Conservation (phyloP, 1,140 invertebrate genomes). For the Zaprionus taronus region DNA sequence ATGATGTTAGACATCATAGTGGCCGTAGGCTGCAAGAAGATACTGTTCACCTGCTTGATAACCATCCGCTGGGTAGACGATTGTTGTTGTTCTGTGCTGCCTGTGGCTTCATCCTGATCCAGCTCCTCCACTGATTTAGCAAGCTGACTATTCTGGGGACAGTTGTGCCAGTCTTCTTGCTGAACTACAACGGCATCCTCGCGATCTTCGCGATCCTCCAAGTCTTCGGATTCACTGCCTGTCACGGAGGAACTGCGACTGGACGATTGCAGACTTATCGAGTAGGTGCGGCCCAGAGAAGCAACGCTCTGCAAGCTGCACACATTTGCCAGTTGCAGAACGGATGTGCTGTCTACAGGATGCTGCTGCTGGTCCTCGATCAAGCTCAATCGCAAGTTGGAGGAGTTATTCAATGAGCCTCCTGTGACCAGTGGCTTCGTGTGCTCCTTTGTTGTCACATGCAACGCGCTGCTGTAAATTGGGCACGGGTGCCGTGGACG, state of each 20-base stretch:
- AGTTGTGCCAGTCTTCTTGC: background rate
- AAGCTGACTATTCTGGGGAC: background rate
- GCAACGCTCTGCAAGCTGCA: background rate
- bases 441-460: background rate
- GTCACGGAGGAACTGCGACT: slow-evolving; percentile 10
- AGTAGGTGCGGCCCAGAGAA: background rate
- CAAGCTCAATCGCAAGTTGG: background rate
- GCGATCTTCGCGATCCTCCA: background rate
- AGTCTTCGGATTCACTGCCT: background rate
- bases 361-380: background rate
- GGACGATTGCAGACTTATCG: background rate
- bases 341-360: background rate
- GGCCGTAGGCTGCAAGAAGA: slow-evolving; percentile 32
- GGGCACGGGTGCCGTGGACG: background rate
- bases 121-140: background rate
- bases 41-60: slow-evolving; percentile 11
- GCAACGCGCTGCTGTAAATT: background rate
- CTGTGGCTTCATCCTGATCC: background rate
- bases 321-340: background rate
- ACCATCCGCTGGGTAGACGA: background rate
- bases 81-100: background rate
- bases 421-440: background rate
- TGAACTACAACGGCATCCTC: background rate
- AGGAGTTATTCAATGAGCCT: background rate
- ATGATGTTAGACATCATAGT: slow-evolving; percentile 30